Conservation (phyloP, 2,888 invertebrate species). For the Chesias legatella region DNA sequence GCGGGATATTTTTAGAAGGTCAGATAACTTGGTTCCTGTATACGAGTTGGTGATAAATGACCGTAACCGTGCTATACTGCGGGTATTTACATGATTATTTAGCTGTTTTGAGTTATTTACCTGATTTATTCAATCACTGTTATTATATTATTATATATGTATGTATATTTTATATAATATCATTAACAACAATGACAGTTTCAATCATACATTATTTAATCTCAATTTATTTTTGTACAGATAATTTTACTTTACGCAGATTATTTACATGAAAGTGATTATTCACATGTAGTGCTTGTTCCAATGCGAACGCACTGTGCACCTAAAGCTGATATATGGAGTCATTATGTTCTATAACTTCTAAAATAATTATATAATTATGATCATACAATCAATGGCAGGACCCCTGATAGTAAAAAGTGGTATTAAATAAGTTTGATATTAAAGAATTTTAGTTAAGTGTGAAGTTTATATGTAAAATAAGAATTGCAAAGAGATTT, state of each 20-base stretch:
- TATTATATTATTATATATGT: no score
- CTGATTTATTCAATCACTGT: no score
- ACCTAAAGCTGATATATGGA: conserved; percentile 31
- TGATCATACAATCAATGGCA: no score
- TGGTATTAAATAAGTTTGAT: no score
- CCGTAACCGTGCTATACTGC: conserved; percentile 14
- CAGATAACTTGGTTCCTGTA: not conserved
- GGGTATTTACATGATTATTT: conserved; percentile 16
- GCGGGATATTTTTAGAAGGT: no score
- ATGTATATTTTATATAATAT: no score
- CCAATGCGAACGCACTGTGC: conserved; percentile 26
- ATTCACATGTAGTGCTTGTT: conserved; percentile 40
- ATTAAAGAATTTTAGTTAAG: no score
- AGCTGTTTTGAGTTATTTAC: conserved; percentile 17
- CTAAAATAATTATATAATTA: conserved; percentile 3
- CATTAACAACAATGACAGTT: no score
- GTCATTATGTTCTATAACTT: conserved; percentile 46
- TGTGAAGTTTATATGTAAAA: no score
- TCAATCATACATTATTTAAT: no score
- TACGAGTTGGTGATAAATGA: conserved; percentile 3
- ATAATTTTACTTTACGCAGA: conserved; percentile 14
- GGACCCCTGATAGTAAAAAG: no score
- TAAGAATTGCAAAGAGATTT: no score
- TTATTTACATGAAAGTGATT: conserved; percentile 44
- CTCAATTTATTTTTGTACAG: conserved; percentile 12